Evolutionary conservation across 2,797 vertebrate genomes (phyloP), one percentile per base, ranked within the genome.

Genomic region (Sebastes diaconus): DNA sequence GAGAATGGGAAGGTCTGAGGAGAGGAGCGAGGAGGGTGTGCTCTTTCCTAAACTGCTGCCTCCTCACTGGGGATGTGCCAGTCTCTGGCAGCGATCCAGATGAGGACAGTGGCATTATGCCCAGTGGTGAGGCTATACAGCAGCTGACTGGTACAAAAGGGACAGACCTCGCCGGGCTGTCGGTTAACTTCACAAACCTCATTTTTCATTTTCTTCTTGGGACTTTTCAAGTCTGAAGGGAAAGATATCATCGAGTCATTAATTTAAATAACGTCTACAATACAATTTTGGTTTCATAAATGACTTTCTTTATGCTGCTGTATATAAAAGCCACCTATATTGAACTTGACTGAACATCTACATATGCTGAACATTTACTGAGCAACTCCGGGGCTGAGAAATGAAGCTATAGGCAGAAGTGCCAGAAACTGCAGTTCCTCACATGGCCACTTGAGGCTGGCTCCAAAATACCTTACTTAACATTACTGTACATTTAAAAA

Each of bases 21-120:
- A 82, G 68, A 77, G 29, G 67, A 46, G 25, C 4, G 55, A 73
- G 59, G 50, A 46, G 14, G 70, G 54, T 59, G 59, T 78, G 63
- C 50, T 77, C 69, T 69, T 57, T 72, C 57, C 52, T 14, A 77
- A 84, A 73, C 29, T 72, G 69, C 81, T 71, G 65, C 79, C 71
- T 88, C 79, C 71, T 88, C 87, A 69, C 1, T 76, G 68, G 67
- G 65, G 79, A 79, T 9, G 34, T 77, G 84, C 81, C 80, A 66
- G 65, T 36, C 29, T 76, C 30, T 90, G 88, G 88, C 83, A 68
- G 34, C 24, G 73, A 76, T 84, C 84, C 87, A 90, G 80, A 75
- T 63, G 73, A 76, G 57, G 70, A 83, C 83, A 66, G 60, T 73
- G 68, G 75, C 77, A 77, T 78, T 73, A 66, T 27, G 63, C 72